phyloP scores from a whole-genome alignment of 2,113 vertebrate genomes.

The Arenaria interpres region DNA sequence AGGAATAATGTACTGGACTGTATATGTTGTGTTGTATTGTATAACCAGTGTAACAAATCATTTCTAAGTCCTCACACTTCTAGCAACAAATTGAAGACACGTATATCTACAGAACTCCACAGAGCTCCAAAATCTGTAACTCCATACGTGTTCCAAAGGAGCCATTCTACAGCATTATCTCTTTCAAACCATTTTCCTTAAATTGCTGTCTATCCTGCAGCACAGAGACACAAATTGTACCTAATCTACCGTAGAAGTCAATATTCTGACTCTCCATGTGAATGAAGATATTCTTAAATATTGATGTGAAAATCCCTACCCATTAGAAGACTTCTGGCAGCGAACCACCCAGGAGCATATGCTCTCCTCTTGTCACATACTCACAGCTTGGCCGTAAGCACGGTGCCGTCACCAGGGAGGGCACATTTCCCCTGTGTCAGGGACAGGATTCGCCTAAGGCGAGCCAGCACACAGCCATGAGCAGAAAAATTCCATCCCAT shows the following conservation, averaged over 20 bases:
- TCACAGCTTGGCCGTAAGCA: neutral
- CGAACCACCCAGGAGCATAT: neutral
- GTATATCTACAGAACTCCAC: neutral
- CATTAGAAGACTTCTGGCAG: neutral
- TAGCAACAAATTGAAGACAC: neutral
- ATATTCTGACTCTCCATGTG: neutral
- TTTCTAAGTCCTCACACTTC: neutral
- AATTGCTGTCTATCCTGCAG: neutral
- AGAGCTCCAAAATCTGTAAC: neutral
- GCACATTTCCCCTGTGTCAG: neutral
- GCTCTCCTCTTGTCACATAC: neutral
- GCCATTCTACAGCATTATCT: neutral
- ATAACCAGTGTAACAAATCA: neutral
- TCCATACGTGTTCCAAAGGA: rapidly evolving
- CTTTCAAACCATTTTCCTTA: neutral
- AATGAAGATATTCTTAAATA: neutral
- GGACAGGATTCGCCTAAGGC: neutral
- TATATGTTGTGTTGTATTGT: neutral
- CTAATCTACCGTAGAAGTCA: neutral
- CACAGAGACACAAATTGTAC: neutral
- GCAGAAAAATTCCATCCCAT: neutral
- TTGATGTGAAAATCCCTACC: neutral
- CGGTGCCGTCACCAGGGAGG: neutral
- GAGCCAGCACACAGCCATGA: neutral
- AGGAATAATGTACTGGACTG: no score